Base-by-base conservation (phyloP, 2,888 invertebrate genomes). In the Caenorhabditis sp. region DNA sequence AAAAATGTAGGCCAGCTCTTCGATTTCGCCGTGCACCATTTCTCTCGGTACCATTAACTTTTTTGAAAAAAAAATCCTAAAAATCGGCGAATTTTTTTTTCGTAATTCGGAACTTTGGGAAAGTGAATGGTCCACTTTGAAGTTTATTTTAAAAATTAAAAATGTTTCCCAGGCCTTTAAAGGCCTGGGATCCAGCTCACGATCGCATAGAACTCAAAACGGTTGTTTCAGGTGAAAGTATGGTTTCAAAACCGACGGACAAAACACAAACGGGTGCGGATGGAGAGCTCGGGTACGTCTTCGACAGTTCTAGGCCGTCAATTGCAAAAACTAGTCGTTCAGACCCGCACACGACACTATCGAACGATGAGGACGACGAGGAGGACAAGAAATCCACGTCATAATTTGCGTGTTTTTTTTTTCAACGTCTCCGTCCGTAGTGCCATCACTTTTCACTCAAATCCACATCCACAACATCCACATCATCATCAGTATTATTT, bases 141-240 rank as follows among this genome's bases (percentile, higher is more conserved):
- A n/a, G n/a, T n/a, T n/a, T n/a, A n/a, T n/a, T n/a, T n/a, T n/a
- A n/a, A n/a, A n/a, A n/a, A n/a, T n/a, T n/a, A n/a, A n/a, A n/a
- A n/a, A n/a, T n/a, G n/a, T n/a, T n/a, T n/a, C n/a, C n/a, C n/a
- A n/a, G n/a, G n/a, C n/a, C n/a, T n/a, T n/a, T n/a, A n/a, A n/a
- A n/a, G n/a, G n/a, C n/a, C n/a, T n/a, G n/a, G n/a, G n/a, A n/a
- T n/a, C n/a, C n/a, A n/a, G n/a, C n/a, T n/a, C n/a, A n/a, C n/a
- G n/a, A n/a, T n/a, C n/a, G n/a, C n/a, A n/a, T n/a, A n/a, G n/a
- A n/a, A n/a, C n/a, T n/a, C n/a, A n/a, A n/a, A n/a, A n/a, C n/a
- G n/a, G n/a, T n/a, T n/a, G n/a, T 81, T 87, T 43, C 78, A 88
- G 88, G 88, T 88, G n/a, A 88, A 88, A 82, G 88, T 88, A 15